Evolutionary conservation across 2,888 invertebrate genomes (phyloP).

Genomic region (Schizotus pectinicornis): DNA sequence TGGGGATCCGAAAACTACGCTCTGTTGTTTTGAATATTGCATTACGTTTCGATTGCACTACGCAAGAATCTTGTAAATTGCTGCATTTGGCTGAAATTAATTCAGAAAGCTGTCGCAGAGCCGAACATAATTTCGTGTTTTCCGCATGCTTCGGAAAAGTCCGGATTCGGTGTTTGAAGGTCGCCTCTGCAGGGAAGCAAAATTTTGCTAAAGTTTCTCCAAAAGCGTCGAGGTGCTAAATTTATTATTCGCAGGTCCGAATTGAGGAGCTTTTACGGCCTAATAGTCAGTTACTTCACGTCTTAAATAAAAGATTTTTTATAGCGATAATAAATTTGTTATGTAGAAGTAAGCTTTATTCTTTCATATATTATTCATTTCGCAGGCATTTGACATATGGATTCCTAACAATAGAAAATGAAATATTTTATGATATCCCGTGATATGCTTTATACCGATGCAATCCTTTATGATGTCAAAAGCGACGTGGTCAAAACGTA

Average conservation of each 20-base stretch:
- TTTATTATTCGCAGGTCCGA: too few relatives aligned
- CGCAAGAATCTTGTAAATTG: conserved; percentile 33
- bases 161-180: too few relatives aligned
- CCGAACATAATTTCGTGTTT: neutral
- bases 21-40: conserved; percentile 39
- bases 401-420: conserved; percentile 30
- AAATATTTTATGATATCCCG: conserved; percentile 30
- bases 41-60: conserved; percentile 38
- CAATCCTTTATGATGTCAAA: conserved; percentile 32
- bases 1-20: conserved; percentile 30
- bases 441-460: conserved; percentile 27
- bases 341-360: conserved; percentile 18
- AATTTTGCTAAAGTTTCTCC: too few relatives aligned
- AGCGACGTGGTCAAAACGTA: conserved; percentile 23
- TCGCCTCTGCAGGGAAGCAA: too few relatives aligned
- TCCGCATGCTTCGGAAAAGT: neutral
- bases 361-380: conserved; percentile 27
- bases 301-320: conserved; percentile 16
- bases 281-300: conserved; percentile 11
- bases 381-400: conserved; percentile 22
- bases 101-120: conserved; percentile 1
- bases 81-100: conserved; percentile 30
- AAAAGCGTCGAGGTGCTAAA: too few relatives aligned
- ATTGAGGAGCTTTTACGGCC: conserved; percentile 1
- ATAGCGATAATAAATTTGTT: conserved; percentile 21